Conservation (phyloP, 1,140 invertebrate genomes). For the Drosophila eugracilis region DNA sequence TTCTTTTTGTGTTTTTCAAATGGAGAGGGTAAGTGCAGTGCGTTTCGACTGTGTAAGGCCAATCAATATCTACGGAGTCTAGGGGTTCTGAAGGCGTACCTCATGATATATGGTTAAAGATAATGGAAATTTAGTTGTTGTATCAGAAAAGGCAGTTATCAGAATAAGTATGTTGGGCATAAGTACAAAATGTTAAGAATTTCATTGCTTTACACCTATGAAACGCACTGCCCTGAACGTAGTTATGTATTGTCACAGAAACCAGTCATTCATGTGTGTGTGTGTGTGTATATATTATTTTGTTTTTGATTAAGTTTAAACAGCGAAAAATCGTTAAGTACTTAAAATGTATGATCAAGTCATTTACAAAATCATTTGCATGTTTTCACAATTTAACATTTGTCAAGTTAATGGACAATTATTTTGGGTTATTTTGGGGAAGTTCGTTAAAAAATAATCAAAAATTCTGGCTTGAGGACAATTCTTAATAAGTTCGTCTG, state of each 20-base stretch:
- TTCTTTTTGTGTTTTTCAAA: neutral
- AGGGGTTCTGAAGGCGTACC: neutral
- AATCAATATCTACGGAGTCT: too few relatives aligned
- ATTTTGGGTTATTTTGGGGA: neutral
- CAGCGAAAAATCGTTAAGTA: constrained; percentile 51
- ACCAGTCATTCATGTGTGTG: constrained; percentile 62
- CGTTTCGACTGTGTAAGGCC: constrained; percentile 8
- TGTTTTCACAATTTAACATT: constrained; percentile 18
- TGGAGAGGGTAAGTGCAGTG: neutral
- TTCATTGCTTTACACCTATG: constrained; percentile 1
- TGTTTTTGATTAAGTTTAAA: constrained; percentile 19
- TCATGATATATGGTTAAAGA: neutral
- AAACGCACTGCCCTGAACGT: constrained; percentile 30
- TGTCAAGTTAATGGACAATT: constrained; percentile 8
- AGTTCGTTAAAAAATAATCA: neutral
- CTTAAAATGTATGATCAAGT: constrained; percentile 58
- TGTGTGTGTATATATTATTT: constrained; percentile 27
- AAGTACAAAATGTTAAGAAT: neutral
- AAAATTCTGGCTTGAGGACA: neutral
- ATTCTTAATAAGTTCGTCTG: neutral
- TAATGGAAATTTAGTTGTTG: too few relatives aligned
- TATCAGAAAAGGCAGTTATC: constrained; percentile 1
- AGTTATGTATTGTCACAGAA: constrained; percentile 67
- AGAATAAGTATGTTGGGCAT: constrained; percentile 4
- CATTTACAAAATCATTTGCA: constrained; percentile 57